Base-by-base conservation (phyloP, 2,113 vertebrate species). In the Engraulis encrasicolus region DNA sequence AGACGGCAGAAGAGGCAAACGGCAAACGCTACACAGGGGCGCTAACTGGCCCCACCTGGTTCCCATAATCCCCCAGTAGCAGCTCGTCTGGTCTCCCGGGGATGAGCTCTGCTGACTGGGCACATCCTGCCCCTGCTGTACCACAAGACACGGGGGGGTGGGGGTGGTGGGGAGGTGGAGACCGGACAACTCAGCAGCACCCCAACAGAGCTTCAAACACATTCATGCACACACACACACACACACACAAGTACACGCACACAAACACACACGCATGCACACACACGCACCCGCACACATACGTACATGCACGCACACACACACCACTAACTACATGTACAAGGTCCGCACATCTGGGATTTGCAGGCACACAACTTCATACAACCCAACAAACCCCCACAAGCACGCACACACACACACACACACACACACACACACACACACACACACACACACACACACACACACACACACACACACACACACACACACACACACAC, bases 21-120 rank as follows among this genome's bases (percentile, higher is more conserved):
- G n/a, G 27, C 58, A 66, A 66, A n/a, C n/a, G n/a, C n/a, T n/a
- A n/a, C n/a, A n/a, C n/a, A n/a, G n/a, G n/a, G n/a, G n/a, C 27
- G 7, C 15, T 31, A 23, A 66, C n/a, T 15, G 58, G n/a, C 27
- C 7, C 58, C 58, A 66, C 58, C 23, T 66, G 58, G 23, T 66
- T 66, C 23, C 58, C 58, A 66, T 66, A 66, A 66, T 31, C 58
- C 58, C n/a, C 23, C 58, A 15, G 58, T 66, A 66, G 58, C 58
- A n/a, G n/a, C 27, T 23, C n/a, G n/a, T n/a, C n/a, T n/a, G n/a
- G 9, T 66, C 58, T 66, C 58, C 58, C 31, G 58, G 58, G 87
- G 91, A 84, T 86, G 58, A 81, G 80, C 71, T 49, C 52, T 88
- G 90, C 91, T 91, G 91, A 92, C 88, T 83, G 78, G 83, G 90